These are phyloP conservation scores for Vollenhovia emeryi DNA, from an alignment of 1,140 invertebrate species.

Conservation along the genomic window DNA sequence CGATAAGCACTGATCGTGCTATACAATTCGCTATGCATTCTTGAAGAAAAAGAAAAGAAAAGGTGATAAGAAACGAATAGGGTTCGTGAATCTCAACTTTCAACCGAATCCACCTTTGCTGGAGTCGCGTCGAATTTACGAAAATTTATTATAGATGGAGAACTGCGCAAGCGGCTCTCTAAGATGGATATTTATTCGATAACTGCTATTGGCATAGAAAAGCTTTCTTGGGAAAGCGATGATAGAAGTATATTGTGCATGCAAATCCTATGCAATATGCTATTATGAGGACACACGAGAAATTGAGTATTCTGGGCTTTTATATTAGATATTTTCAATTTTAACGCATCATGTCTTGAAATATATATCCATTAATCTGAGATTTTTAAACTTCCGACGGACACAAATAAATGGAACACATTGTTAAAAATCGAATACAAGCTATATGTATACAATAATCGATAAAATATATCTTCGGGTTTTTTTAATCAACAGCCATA, in stretches of 20 bases:
- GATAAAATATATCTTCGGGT: not conserved
- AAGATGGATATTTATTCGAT: not conserved
- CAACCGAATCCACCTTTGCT: not conserved
- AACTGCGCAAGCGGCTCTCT: not conserved
- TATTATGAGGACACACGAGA: not conserved
- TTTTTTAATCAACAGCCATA: not conserved
- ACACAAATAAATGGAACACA: not conserved
- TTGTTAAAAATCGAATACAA: not conserved
- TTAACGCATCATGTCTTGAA: not conserved
- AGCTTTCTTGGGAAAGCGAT: not conserved
- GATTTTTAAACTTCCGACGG: not conserved
- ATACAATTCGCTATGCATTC: not conserved
- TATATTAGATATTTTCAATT: not conserved
- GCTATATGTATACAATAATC: not conserved
- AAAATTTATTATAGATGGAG: slow-evolving; percentile 11
- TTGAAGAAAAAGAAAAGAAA: too few relatives aligned
- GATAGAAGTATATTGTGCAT: not conserved
- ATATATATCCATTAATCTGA: not conserved
- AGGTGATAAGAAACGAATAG: not conserved
- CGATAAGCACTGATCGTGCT: not conserved
- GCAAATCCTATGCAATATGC: not conserved
- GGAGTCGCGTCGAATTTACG: not conserved
- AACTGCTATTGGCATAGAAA: not conserved
- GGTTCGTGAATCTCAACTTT: not conserved
- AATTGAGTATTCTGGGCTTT: not conserved